These are phyloP conservation scores for Phthorimaea operculella DNA, from an alignment of 1,140 invertebrate genomes.

Conservation along the genomic window DNA sequence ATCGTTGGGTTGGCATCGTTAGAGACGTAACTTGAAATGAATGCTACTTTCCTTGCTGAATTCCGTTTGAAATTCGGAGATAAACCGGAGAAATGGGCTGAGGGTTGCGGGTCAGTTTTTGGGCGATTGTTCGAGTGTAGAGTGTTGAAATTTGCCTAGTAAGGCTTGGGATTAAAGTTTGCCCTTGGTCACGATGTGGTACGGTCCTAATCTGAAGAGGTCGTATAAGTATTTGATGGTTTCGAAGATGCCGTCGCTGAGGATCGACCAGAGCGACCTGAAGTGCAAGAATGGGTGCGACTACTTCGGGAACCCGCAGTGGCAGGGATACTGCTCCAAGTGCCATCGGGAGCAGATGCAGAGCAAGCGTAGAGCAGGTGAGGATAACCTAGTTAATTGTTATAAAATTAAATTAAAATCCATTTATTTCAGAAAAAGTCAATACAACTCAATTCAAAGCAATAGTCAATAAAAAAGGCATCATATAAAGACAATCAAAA, in stretches of 20 bases:
- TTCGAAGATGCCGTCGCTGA: slow-evolving; percentile 77
- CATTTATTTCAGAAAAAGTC: too few species aligned
- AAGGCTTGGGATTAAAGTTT: slow-evolving; percentile 13
- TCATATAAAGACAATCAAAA: too few species aligned
- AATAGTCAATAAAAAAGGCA: too few species aligned
- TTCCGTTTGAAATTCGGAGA: slow-evolving; percentile 15
- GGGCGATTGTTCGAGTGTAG: slow-evolving; percentile 40
- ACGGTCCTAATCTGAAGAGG: slow-evolving; percentile 59
- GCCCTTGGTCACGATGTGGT: slow-evolving; percentile 47
- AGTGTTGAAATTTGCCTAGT: slow-evolving; percentile 27
- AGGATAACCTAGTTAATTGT: neutral
- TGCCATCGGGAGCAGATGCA: slow-evolving; percentile 81
- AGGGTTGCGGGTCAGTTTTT: slow-evolving; percentile 17
- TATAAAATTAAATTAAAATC: too few species aligned
- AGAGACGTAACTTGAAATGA: slow-evolving; percentile 34
- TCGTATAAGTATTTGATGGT: slow-evolving; percentile 73
- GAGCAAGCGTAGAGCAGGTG: slow-evolving; percentile 69
- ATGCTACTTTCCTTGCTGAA: slow-evolving; percentile 20
- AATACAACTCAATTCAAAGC: too few species aligned
- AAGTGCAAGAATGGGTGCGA: slow-evolving; percentile 97
- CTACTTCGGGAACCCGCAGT: slow-evolving; percentile 96
- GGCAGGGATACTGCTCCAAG: slow-evolving; percentile 96
- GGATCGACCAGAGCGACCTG: slow-evolving; percentile 86
- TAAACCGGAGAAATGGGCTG: slow-evolving; percentile 8
- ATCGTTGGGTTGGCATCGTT: slow-evolving; percentile 49